Base-by-base conservation (phyloP, 1,140 invertebrate species). In the Rhynchophorus ferrugineus region DNA sequence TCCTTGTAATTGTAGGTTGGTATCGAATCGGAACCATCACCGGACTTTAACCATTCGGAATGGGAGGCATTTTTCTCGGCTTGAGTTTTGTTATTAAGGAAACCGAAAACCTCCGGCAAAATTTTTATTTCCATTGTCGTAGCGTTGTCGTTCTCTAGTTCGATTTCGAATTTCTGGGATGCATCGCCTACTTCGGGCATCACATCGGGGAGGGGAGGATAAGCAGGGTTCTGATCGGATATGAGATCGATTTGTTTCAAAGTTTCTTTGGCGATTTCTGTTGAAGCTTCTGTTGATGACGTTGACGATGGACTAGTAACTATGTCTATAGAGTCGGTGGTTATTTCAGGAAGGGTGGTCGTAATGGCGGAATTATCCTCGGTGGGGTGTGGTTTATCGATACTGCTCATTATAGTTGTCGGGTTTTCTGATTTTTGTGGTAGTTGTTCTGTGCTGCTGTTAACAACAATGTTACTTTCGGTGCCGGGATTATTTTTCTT, bases 151-250 rank as follows among this genome's bases (percentile, higher is more conserved):
- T 50, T 54, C 35, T 51, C 38, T 16, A 41, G 19, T n/a, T 48
- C 41, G 9, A 57, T 35, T 17, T 59, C 54, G 21, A 48, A 47
- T 34, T 44, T 44, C 11, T 58, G 51, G 8, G 42, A 43, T 6
- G 34, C 24, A 16, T 54, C 54, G 3, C 54, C 52, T 13, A 44
- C 38, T 18, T 37, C 17, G 8, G 51, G 44, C 56, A 65, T 64
- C 11, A 61, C 61, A 45, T 71, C 69, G n/a, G 66, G 66, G 33
- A 69, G 58, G 3, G 67, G 67, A 36, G 68, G 69, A 61, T 69
- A 70, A 36, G 64, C 65, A 2, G 69, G 69, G 51, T 71, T 71
- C 36, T 64, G 57, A 51, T 67, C 62, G 6, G 14, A 38, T 42
- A 52, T 24, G 1, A 49, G 45, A 22, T 56, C 53, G 9, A 19